A percentile compares a stretch with the other conserved stretches of the same genome.
Conservation (phyloP, 1,140 invertebrate species). For the Apis florea region DNA sequence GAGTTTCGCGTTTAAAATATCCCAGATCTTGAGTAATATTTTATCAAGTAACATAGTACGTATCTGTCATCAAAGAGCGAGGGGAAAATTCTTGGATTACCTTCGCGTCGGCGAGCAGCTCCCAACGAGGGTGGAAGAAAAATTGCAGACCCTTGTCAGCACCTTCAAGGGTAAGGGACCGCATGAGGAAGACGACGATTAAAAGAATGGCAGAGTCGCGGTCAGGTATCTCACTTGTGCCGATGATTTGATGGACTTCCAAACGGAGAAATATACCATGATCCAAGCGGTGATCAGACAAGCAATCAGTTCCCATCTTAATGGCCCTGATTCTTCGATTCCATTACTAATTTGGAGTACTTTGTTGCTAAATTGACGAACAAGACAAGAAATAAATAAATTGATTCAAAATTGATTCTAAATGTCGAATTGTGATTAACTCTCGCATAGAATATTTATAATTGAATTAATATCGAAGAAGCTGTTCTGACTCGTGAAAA, state of each 20-base stretch:
- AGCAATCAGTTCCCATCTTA: slow-evolving; percentile 93
- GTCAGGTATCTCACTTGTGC: slow-evolving; percentile 92
- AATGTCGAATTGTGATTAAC: no score
- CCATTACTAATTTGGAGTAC: slow-evolving; percentile 90
- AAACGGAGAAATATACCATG: slow-evolving; percentile 94
- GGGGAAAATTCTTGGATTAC: slow-evolving; percentile 72
- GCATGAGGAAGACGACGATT: slow-evolving; percentile 89
- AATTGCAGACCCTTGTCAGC: slow-evolving; percentile 89
- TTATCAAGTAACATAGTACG: background rate
- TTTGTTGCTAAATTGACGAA: slow-evolving; percentile 84
- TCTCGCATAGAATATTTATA: background rate
- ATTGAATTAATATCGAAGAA: background rate
- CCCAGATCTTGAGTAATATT: background rate
- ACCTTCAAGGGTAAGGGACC: slow-evolving; percentile 90
- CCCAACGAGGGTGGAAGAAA: slow-evolving; percentile 94
- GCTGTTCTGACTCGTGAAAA: background rate
- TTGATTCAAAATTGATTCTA: background rate
- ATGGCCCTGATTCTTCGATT: slow-evolving; percentile 89
- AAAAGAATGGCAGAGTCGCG: slow-evolving; percentile 90
- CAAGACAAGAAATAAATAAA: background rate
- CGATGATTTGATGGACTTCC: slow-evolving; percentile 94
- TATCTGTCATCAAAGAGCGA: background rate
- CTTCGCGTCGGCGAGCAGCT: slow-evolving; percentile 90
- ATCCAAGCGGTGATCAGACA: slow-evolving; percentile 94
- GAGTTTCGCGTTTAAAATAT: background rate